These are phyloP conservation scores for Neodontobutis hainanensis DNA, from an alignment of 2,113 vertebrate genomes.

Conservation along the genomic window DNA sequence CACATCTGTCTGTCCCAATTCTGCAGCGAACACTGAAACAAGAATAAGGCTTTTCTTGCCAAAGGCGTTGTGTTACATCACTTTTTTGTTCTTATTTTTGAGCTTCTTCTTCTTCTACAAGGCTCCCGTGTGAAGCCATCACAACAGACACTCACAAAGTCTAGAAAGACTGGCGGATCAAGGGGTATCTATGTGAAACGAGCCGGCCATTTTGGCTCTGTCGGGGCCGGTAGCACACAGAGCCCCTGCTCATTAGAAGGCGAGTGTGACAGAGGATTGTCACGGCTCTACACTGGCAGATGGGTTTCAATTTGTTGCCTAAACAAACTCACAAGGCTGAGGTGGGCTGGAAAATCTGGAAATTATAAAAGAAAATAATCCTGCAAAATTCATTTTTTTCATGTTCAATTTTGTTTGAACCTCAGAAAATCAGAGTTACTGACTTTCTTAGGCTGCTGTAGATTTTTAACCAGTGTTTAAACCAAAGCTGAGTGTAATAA, in stretches of 20 bases:
- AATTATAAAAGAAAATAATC: neutral
- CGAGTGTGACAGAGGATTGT: conserved; percentile 54
- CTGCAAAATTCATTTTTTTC: no score
- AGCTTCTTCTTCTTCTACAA: conserved; percentile 1
- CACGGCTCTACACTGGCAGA: conserved; percentile 22
- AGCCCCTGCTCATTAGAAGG: conserved; percentile 73
- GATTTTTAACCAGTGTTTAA: no score
- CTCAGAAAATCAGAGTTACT: no score
- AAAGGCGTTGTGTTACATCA: conserved; percentile 61
- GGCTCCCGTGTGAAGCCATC: conserved; percentile 30
- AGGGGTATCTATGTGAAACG: conserved; percentile 61
- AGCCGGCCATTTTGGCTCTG: conserved; percentile 68
- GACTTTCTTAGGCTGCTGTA: no score
- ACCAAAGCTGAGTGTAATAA: no score
- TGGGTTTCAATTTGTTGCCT: conserved; percentile 40
- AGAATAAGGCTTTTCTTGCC: conserved; percentile 58
- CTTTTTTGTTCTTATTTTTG: conserved; percentile 28
- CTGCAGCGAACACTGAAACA: conserved; percentile 28
- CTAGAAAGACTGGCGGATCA: conserved; percentile 52
- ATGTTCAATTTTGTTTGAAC: no score
- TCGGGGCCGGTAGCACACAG: conserved; percentile 57
- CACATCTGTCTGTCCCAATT: conserved; percentile 37
- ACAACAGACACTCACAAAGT: conserved; percentile 44
- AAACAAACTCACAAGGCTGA: conserved; percentile 25
- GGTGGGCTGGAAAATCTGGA: neutral